Conservation (phyloP, 30 jellyfish, hydroid and myxozoan genomes). For the Nemopilema nomurai region DNA sequence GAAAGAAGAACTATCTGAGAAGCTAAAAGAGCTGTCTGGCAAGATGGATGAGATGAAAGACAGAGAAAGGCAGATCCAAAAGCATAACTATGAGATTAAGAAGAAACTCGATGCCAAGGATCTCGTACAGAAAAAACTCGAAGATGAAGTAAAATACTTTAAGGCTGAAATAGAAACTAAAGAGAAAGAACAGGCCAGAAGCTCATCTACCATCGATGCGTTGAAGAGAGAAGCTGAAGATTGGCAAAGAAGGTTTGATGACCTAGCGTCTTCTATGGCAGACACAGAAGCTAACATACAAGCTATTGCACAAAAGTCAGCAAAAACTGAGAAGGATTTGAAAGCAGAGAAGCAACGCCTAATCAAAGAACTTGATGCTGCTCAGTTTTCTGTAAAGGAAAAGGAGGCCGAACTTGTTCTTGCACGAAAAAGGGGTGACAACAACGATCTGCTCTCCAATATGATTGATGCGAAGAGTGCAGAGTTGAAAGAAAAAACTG, state of each 20-base stretch:
- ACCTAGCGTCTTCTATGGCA: not conserved
- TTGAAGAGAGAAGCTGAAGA: not conserved
- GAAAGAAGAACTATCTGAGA: not conserved
- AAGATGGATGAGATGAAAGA: constrained; percentile 4
- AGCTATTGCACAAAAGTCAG: not conserved
- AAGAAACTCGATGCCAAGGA: constrained; percentile 10
- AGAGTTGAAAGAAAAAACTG: not conserved
- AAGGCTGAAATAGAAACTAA: not conserved
- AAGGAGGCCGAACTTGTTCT: constrained; percentile 1
- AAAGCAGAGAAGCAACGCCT: not conserved
- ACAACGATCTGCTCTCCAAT: not conserved
- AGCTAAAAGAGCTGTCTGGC: not conserved
- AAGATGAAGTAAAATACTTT: not conserved
- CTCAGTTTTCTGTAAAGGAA: not conserved
- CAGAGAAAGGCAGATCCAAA: not conserved
- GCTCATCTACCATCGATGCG: not conserved
- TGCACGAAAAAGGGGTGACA: not conserved
- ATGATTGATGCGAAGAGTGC: not conserved
- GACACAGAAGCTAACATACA: constrained; percentile 13
- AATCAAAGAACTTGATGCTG: not conserved
- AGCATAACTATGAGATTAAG: constrained; percentile 13
- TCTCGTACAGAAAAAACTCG: not conserved
- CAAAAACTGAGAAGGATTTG: not conserved
- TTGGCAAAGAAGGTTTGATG: constrained; percentile 16
- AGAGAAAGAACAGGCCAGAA: not conserved